Evolutionary conservation across 2,888 invertebrate species (phyloP), one percentile per base, ranked within the genome.

Genomic region (Pyrgus malvae): DNA sequence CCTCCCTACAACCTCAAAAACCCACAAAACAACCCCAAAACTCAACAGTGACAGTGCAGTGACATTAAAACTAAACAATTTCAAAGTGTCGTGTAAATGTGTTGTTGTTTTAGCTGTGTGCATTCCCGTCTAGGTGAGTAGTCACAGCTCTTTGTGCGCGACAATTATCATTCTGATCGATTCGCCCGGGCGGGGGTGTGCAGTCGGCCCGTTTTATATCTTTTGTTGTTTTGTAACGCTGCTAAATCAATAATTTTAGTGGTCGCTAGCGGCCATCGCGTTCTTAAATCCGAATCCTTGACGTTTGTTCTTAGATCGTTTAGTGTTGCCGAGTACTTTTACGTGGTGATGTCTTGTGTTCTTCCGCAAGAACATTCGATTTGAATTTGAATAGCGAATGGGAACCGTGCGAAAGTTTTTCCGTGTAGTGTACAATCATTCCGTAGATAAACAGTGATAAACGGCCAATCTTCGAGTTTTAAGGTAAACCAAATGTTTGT

Each of bases 91-190:
- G 53, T 53, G 53, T 49, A 49, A 27, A 42, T 83, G 76, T 82
- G 78, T 83, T 83, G 76, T 79, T 84, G 76, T 78, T 76, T 60
- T 79, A 78, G 79, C 76, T 82, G 82, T 84, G 82, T 85, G 83
- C 83, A 84, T 83, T 84, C 78, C 78, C 70, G 82, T 78, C 81
- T 85, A 85, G 87, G 84, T 86, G 84, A 87, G 88, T 87, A 82
- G 80, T 81, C 78, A 77, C 71, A 76, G 79, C 79, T 84, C 83
- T 85, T 87, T 88, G 88, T 89, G 88, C 83, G 86, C 84, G 88
- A 90, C 90, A 90, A 89, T 90, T 89, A 90, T 90, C 88, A 87
- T 87, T 85, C 69, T 71, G 72, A 88, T 89, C 89, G 89, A 89
- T 89, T 88, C 54, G 76, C 69, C 76, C 66, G 85, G 80, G 86